These are phyloP conservation scores for Pygocentrus nattereri DNA, from an alignment of 2,797 vertebrate genomes.

Conservation along the genomic window DNA sequence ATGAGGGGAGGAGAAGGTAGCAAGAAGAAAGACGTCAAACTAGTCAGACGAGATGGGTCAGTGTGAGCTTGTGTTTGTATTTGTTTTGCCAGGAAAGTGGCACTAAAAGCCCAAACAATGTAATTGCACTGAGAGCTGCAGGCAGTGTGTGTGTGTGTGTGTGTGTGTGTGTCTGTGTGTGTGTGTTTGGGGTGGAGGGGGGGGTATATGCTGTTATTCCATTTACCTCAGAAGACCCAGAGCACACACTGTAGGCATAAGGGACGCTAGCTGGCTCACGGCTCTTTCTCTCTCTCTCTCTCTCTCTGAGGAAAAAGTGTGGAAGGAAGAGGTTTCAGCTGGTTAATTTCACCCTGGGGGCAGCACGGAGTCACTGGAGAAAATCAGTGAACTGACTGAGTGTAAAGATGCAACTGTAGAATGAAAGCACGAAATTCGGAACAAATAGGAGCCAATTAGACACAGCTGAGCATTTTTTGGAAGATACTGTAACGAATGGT, in stretches of 20 bases:
- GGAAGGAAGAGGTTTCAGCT: neutral
- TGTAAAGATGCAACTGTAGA: neutral
- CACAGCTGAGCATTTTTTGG: slow-evolving; percentile 13
- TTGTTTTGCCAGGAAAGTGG: slow-evolving; percentile 40
- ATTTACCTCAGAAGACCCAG: slow-evolving; percentile 45
- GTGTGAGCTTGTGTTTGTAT: slow-evolving; percentile 36
- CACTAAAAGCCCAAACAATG: slow-evolving; percentile 56
- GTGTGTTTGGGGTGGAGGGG: no score
- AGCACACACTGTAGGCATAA: slow-evolving; percentile 28
- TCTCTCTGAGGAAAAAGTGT: slow-evolving; percentile 12
- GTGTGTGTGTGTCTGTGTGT: slow-evolving; percentile 23
- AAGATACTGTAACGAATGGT: slow-evolving; percentile 2
- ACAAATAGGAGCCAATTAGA: slow-evolving; percentile 23
- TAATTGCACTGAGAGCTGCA: slow-evolving; percentile 47
- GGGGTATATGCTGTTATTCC: slow-evolving; percentile 37
- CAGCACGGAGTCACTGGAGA: neutral
- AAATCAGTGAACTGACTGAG: neutral
- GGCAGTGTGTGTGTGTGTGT: slow-evolving; percentile 25
- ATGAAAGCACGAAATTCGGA: slow-evolving; percentile 13
- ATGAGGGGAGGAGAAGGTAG: neutral
- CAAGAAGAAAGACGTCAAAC: slow-evolving; percentile 35
- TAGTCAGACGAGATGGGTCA: slow-evolving; percentile 20
- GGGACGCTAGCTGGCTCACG: slow-evolving; percentile 40
- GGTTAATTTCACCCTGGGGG: slow-evolving; percentile 48
- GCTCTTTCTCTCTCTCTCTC: slow-evolving; percentile 4